A percentile compares a stretch with the other conserved stretches of the same genome.
Evolutionary conservation across 35 echinoderm and acorn worm genomes (phyloP).

Genomic region (Apostichopus californicus): DNA sequence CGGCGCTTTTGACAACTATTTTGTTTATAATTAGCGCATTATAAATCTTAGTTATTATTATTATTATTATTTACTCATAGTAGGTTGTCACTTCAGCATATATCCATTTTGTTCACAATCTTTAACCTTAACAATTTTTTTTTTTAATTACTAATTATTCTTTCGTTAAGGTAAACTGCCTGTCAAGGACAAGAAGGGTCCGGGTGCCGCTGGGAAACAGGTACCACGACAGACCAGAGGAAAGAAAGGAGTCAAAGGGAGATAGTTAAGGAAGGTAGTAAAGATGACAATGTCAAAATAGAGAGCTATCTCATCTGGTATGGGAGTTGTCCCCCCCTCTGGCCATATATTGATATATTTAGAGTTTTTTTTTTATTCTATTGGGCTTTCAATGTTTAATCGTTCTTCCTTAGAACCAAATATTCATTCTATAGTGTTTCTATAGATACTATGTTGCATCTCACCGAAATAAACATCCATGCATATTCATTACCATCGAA

Average conservation of each 20-base stretch:
- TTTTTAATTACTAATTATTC: neutral
- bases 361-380: neutral
- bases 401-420: neutral
- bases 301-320: neutral
- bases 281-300: neutral
- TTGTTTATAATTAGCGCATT: too few species aligned
- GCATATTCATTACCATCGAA: too few species aligned
- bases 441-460: too few species aligned
- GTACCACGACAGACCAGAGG: neutral
- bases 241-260: constrained; percentile 16
- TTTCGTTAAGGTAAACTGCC: neutral
- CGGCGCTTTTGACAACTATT: too few species aligned
- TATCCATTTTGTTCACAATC: too few species aligned
- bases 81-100: too few species aligned
- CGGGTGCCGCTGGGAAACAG: neutral
- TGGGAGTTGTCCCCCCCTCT: too few species aligned
- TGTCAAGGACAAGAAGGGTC: constrained; percentile 17
- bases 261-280: neutral
- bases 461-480: too few species aligned
- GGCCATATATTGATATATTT: neutral
- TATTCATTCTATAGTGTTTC: too few species aligned
- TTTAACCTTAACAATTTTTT: neutral
- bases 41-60: too few species aligned
- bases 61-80: too few species aligned
- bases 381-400: constrained; percentile 8